A percentile compares a stretch with the other conserved stretches of the same genome.
phyloP scores from a whole-genome alignment of 2,888 invertebrate genomes.

The Mimumesa dahlbomi region DNA sequence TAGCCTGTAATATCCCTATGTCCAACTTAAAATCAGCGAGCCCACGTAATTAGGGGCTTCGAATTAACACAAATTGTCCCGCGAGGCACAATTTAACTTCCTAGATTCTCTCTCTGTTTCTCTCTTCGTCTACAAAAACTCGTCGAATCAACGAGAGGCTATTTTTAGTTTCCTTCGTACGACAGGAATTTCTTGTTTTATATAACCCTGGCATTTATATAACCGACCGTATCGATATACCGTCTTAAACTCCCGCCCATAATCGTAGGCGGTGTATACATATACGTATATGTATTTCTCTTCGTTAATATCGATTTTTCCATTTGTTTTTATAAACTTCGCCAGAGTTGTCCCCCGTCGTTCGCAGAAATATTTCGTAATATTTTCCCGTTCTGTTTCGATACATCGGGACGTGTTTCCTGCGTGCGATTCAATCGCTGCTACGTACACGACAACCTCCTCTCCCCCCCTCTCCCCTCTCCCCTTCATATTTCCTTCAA shows the following conservation, averaged over 20 bases:
- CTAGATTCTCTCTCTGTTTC: no score
- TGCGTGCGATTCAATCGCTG: background rate
- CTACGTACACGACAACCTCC: background rate
- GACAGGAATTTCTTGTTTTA: slow-evolving; percentile 2
- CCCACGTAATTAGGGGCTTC: background rate
- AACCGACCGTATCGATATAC: background rate
- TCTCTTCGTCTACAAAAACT: no score
- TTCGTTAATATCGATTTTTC: no score
- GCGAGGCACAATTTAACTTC: background rate
- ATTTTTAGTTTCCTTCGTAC: background rate
- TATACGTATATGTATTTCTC: no score
- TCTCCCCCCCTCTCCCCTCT: background rate
- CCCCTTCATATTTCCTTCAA: no score
- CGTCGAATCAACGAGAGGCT: background rate
- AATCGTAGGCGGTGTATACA: background rate
- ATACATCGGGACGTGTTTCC: background rate
- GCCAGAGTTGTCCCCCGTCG: no score
- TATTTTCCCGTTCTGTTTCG: background rate
- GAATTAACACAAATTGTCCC: background rate
- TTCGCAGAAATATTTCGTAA: no score
- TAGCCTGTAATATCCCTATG: slow-evolving; percentile 1
- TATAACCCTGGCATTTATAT: background rate
- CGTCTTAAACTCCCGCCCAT: background rate
- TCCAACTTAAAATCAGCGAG: background rate
- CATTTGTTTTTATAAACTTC: no score